Evolutionary conservation across 2,888 invertebrate genomes (phyloP).

Genomic region (Stramonita haemastoma): DNA sequence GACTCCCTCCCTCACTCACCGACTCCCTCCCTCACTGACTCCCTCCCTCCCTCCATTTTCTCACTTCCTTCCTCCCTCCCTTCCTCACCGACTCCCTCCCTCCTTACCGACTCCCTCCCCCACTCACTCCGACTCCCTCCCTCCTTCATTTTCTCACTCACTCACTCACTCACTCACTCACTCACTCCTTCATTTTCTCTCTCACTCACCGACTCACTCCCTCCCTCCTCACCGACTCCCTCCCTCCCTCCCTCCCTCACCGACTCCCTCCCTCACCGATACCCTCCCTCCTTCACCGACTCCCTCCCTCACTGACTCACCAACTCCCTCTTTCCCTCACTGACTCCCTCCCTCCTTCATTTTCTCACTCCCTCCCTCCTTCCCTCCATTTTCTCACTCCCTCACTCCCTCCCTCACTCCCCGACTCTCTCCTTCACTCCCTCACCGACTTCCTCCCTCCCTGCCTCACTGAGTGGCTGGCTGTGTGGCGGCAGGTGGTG

Average conservation of each 20-base stretch:
- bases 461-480: too few relatives aligned
- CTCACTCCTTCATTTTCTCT: neutral
- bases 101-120: neutral
- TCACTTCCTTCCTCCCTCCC: neutral
- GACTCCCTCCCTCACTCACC: neutral
- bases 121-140: neutral
- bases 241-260: neutral
- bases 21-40: neutral
- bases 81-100: neutral
- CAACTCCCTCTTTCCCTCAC: neutral
- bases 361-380: too few relatives aligned
- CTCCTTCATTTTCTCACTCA: neutral
- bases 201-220: neutral
- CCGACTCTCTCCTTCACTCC: neutral
- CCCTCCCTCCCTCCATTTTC: neutral
- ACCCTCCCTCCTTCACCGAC: too few relatives aligned
- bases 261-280: neutral
- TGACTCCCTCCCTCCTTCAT: neutral
- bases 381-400: neutral
- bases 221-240: neutral
- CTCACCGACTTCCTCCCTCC: too few relatives aligned
- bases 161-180: neutral
- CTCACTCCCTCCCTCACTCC: neutral
- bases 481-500: slow-evolving; percentile 24
- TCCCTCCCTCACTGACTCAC: neutral